These are phyloP conservation scores for Osedax frankpressi DNA, from an alignment of 2,888 invertebrate species.

Conservation along the genomic window DNA sequence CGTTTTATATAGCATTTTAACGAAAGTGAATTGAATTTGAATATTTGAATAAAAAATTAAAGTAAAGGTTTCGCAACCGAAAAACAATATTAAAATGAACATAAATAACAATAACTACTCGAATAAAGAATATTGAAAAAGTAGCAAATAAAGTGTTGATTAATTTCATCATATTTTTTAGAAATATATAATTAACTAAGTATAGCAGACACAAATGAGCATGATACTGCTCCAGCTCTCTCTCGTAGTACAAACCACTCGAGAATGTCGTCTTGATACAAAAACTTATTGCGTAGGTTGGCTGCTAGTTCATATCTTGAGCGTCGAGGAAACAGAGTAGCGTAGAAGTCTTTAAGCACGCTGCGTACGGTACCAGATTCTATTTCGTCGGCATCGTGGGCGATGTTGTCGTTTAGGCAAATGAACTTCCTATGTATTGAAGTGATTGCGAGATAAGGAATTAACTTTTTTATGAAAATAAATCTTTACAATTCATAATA, in stretches of 20 bases:
- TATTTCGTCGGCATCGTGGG: slow-evolving; percentile 46
- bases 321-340: slow-evolving; percentile 59
- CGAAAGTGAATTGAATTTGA: too few species aligned
- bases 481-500: neutral
- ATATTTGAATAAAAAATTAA: too few species aligned
- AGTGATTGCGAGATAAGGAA: slow-evolving; percentile 31
- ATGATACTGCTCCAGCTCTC: too few species aligned
- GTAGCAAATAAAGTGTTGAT: too few species aligned
- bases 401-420: slow-evolving; percentile 67
- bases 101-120: too few species aligned
- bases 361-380: slow-evolving; percentile 46
- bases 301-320: slow-evolving; percentile 62
- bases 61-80: too few species aligned
- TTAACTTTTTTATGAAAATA: neutral
- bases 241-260: slow-evolving; percentile 48
- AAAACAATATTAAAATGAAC: too few species aligned
- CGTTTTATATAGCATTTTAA: too few species aligned
- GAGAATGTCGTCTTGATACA: slow-evolving; percentile 51
- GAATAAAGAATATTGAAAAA: too few species aligned
- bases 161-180: too few species aligned
- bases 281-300: slow-evolving; percentile 60
- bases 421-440: slow-evolving; percentile 65
- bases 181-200: too few species aligned
- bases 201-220: too few species aligned
- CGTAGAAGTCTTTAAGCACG: slow-evolving; percentile 62